Evolutionary conservation across 2,113 vertebrate genomes (phyloP).

Genomic region (Bos taurus): ARS-UCD2.0 NC_037340.1:46984001-46984500

Average conservation of each 20-base stretch:
- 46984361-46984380: background rate
- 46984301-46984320: background rate
- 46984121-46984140: background rate
- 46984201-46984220: background rate
- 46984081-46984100: background rate
- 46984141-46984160: background rate
- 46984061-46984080: background rate
- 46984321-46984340: background rate
- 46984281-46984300: background rate
- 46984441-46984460: no score
- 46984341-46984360: background rate
- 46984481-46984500: no score
- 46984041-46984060: background rate
- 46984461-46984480: no score
- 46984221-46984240: background rate
- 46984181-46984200: background rate
- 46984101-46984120: background rate
- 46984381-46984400: no score
- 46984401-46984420: accelerated
- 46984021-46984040: background rate
- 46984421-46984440: no score
- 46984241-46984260: background rate
- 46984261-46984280: background rate
- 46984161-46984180: background rate
- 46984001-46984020: background rate